Conservation (phyloP, 1,140 invertebrate species). For the Diorhabda carinulata region DNA sequence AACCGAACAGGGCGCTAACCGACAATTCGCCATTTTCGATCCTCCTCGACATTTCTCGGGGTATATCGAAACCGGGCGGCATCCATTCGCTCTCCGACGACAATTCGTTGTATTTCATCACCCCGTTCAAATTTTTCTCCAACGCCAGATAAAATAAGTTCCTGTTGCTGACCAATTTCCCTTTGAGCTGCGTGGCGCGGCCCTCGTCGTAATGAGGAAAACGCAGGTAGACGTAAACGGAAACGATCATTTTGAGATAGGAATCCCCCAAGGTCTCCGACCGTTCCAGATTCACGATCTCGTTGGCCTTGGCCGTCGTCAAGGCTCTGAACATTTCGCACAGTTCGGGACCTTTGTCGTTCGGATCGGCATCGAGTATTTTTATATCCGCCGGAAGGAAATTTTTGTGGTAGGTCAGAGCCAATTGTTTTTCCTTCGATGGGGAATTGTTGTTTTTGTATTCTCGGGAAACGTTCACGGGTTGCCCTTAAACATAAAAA, state of each 20-base stretch:
- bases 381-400: slow-evolving; percentile 31
- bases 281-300: slow-evolving; percentile 79
- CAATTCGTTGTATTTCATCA: slow-evolving; percentile 63
- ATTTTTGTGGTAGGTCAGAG: slow-evolving; percentile 37
- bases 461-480: not conserved
- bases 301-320: slow-evolving; percentile 66
- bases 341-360: slow-evolving; percentile 23
- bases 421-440: slow-evolving; percentile 23
- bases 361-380: slow-evolving; percentile 23
- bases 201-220: slow-evolving; percentile 73
- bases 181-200: slow-evolving; percentile 69
- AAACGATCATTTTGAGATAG: slow-evolving; percentile 78
- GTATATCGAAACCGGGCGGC: slow-evolving; percentile 60
- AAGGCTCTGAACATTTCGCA: slow-evolving; percentile 58
- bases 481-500: too few relatives aligned
- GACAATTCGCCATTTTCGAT: slow-evolving; percentile 29
- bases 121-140: slow-evolving; percentile 52
- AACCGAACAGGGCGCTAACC: slow-evolving; percentile 45
- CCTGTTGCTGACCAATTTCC: slow-evolving; percentile 74
- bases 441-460: not conserved
- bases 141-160: slow-evolving; percentile 68
- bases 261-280: slow-evolving; percentile 85
- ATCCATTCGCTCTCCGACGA: slow-evolving; percentile 63
- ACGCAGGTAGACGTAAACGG: slow-evolving; percentile 63
- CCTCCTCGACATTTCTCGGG: slow-evolving; percentile 31